Percentiles rank a stretch among this genome's conserved stretches.
Conservation (phyloP, 2,113 vertebrate genomes). For the Monopterus albus region DNA sequence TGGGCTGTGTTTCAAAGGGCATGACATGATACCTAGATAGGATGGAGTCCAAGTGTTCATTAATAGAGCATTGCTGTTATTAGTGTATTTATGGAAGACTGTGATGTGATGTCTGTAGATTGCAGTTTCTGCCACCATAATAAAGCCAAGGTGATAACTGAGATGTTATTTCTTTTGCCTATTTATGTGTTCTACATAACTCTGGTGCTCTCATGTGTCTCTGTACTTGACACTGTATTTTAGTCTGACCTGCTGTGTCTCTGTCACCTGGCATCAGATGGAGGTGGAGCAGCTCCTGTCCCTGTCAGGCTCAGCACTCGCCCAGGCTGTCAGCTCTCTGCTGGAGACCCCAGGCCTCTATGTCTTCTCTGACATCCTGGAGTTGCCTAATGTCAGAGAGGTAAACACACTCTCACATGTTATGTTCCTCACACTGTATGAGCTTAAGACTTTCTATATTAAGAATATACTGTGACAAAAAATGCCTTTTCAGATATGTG, state of each 20-base stretch:
- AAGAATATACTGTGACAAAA: no score
- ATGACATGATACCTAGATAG: background rate
- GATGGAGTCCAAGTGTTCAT: background rate
- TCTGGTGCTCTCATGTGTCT: constrained; percentile 7
- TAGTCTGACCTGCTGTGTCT: constrained; percentile 28
- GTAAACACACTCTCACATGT: constrained; percentile 53
- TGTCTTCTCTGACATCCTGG: constrained; percentile 85
- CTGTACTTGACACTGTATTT: constrained; percentile 4
- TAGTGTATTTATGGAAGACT: constrained; percentile 14
- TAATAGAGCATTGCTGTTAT: background rate
- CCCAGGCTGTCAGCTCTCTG: constrained; percentile 82
- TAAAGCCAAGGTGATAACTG: background rate
- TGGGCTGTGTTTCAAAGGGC: constrained; percentile 10
- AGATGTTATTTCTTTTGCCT: constrained; percentile 17
- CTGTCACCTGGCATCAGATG: constrained; percentile 74
- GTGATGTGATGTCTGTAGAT: background rate
- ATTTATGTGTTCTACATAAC: background rate
- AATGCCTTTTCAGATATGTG: no score
- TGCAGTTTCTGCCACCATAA: background rate
- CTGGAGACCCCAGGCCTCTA: constrained; percentile 87
- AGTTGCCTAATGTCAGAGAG: constrained; percentile 86
- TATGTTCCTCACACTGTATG: constrained; percentile 12
- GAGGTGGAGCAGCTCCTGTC: constrained; percentile 86
- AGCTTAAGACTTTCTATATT: no score
- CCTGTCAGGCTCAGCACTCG: constrained; percentile 83